phyloP scores from a whole-genome alignment of 2,113 vertebrate genomes.

The Ariopsis seemanni region DNA sequence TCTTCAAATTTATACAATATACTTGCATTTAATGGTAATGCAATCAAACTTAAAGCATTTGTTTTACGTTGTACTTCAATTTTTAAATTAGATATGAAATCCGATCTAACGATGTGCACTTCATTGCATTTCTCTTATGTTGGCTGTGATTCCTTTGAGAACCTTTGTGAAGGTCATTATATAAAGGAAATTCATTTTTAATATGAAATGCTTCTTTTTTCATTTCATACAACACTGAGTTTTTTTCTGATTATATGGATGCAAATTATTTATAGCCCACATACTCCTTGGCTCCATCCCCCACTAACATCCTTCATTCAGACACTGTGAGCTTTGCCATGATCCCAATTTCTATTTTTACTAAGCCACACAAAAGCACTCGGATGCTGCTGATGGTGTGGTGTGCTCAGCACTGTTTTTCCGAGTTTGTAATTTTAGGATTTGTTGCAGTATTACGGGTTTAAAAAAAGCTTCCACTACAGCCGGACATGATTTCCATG shows the following conservation, averaged over 20 bases:
- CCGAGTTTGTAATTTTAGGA: conserved; percentile 19
- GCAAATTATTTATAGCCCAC: background rate
- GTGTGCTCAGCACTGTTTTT: background rate
- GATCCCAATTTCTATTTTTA: conserved; percentile 24
- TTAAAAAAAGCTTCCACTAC: conserved; percentile 25
- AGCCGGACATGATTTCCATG: conserved; percentile 30
- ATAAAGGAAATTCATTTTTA: background rate
- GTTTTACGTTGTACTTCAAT: background rate
- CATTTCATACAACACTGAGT: background rate
- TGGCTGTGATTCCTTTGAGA: background rate
- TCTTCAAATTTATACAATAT: background rate
- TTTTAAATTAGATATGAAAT: background rate
- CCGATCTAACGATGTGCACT: background rate
- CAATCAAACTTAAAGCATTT: background rate
- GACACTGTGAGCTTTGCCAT: background rate
- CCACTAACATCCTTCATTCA: background rate
- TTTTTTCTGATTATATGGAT: background rate
- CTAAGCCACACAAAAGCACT: background rate
- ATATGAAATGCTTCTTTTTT: background rate
- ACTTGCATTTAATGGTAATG: background rate
- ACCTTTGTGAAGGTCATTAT: background rate
- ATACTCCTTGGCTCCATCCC: conserved; percentile 4
- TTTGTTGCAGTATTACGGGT: conserved; percentile 22
- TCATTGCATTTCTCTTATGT: background rate
- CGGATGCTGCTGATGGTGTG: background rate